Evolutionary conservation across 92 coral and sea anemone genomes (phyloP).

Genomic region (Porites rus): DNA sequence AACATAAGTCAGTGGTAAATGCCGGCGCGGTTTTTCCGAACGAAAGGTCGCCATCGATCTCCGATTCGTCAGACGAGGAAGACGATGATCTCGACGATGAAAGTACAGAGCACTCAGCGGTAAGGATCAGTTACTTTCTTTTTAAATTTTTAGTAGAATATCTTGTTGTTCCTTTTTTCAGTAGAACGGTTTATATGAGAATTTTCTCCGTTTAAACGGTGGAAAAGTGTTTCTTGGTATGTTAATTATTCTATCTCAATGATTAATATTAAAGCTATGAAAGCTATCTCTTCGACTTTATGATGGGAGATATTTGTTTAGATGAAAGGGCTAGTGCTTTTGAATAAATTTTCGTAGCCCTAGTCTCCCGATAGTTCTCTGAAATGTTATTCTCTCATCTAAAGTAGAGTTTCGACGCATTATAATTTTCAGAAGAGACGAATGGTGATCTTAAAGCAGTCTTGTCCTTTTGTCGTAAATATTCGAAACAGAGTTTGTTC

Average conservation of each 20-base stretch:
- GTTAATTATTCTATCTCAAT: conserved; percentile 70
- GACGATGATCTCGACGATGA: conserved; percentile 94
- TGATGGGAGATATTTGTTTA: conserved; percentile 76
- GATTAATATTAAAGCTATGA: conserved; percentile 86
- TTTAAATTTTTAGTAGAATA: conserved; percentile 12
- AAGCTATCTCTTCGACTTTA: conserved; percentile 74
- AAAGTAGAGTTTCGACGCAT: background rate
- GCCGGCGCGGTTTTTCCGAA: conserved; percentile 88
- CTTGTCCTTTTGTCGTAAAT: conserved; percentile 23
- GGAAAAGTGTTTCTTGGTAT: conserved; percentile 57
- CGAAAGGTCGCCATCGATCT: conserved; percentile 97
- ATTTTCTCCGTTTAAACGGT: conserved; percentile 28
- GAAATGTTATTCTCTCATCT: background rate
- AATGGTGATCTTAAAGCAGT: conserved; percentile 13
- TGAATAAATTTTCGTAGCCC: conserved; percentile 10
- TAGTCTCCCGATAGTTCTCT: background rate
- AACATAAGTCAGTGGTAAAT: conserved; percentile 78
- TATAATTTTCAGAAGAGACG: conserved; percentile 1
- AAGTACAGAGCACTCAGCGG: conserved; percentile 92
- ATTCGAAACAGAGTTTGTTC: conserved; percentile 42
- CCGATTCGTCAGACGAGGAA: conserved; percentile 98
- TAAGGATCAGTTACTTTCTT: conserved; percentile 53
- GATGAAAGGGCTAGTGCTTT: conserved; percentile 30
- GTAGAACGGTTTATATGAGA: conserved; percentile 11
- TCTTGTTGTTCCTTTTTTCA: background rate